Evolutionary conservation across 2,888 invertebrate genomes (phyloP).

Genomic region (Andrena haemorrhoa): DNA sequence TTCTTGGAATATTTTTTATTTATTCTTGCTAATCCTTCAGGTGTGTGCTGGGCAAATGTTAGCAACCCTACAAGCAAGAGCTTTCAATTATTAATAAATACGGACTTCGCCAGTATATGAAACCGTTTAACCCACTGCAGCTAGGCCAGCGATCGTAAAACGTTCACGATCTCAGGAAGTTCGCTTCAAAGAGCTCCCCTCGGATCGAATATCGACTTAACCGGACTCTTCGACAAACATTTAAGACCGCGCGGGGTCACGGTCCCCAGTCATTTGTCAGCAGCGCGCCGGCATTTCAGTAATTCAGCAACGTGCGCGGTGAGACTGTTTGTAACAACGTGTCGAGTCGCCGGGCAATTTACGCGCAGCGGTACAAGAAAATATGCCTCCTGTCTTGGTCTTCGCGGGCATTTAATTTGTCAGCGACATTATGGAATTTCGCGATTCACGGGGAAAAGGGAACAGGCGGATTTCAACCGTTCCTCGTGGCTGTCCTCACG

Average conservation of each 20-base stretch:
- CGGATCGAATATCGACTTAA: background rate
- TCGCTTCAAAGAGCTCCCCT: background rate
- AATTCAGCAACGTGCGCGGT: conserved; percentile 37
- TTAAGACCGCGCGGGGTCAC: background rate
- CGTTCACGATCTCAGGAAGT: conserved; percentile 1
- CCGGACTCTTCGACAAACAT: conserved; percentile 4
- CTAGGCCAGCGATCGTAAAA: background rate
- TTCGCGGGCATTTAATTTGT: conserved; percentile 42
- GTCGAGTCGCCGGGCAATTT: conserved; percentile 41
- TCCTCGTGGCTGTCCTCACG: background rate
- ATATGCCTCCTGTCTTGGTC: conserved; percentile 31
- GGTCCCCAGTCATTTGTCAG: conserved; percentile 40
- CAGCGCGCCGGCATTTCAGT: conserved; percentile 47
- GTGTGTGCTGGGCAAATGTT: too few relatives aligned
- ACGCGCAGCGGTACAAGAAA: conserved; percentile 42
- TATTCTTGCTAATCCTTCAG: too few relatives aligned
- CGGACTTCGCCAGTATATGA: conserved; percentile 5
- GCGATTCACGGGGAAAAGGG: conserved; percentile 5
- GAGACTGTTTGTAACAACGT: conserved; percentile 45
- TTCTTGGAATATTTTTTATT: too few relatives aligned
- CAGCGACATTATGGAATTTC: conserved; percentile 40
- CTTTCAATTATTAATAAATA: too few relatives aligned
- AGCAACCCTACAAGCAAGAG: too few relatives aligned
- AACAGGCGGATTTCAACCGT: background rate
- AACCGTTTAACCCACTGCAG: conserved; percentile 6